Conservation (phyloP, 1,140 invertebrate genomes). For the Rhyacophila brunnea region DNA sequence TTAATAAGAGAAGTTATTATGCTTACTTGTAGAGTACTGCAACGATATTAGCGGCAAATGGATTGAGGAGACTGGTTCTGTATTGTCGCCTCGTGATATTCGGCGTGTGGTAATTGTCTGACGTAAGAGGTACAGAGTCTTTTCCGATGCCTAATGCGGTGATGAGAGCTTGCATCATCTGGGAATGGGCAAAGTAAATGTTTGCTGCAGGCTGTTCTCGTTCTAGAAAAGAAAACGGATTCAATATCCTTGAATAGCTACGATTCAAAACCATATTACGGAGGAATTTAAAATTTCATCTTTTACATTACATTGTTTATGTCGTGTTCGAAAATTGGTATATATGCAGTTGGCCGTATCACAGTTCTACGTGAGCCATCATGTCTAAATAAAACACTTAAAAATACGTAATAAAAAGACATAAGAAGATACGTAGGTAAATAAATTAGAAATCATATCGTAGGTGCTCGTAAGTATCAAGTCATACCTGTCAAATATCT, state of each 20-base stretch:
- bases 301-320: too few relatives aligned
- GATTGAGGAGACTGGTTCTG: constrained; percentile 67
- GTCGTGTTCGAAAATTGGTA: too few relatives aligned
- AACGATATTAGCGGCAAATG: constrained; percentile 76
- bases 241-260: not conserved
- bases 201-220: constrained; percentile 54
- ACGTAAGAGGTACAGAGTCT: constrained; percentile 62
- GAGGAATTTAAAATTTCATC: too few relatives aligned
- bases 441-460: too few relatives aligned
- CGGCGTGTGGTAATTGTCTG: constrained; percentile 63
- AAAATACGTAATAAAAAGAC: too few relatives aligned
- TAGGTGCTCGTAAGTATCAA: too few relatives aligned
- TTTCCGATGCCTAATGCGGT: constrained; percentile 66
- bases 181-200: constrained; percentile 69
- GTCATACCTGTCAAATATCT: too few relatives aligned
- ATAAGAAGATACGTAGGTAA: too few relatives aligned
- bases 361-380: too few relatives aligned
- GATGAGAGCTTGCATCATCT: constrained; percentile 60
- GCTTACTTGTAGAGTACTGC: constrained; percentile 73
- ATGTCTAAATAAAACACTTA: too few relatives aligned
- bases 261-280: not conserved
- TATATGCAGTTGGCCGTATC: too few relatives aligned
- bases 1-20: too few relatives aligned
- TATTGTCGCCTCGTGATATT: constrained; percentile 61
- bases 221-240: constrained; percentile 37